A percentile compares a stretch with the other conserved stretches of the same genome.
These are phyloP conservation scores for Anabacerthia variegaticeps DNA, from an alignment of 2,797 vertebrate species.

Conservation along the genomic window DNA sequence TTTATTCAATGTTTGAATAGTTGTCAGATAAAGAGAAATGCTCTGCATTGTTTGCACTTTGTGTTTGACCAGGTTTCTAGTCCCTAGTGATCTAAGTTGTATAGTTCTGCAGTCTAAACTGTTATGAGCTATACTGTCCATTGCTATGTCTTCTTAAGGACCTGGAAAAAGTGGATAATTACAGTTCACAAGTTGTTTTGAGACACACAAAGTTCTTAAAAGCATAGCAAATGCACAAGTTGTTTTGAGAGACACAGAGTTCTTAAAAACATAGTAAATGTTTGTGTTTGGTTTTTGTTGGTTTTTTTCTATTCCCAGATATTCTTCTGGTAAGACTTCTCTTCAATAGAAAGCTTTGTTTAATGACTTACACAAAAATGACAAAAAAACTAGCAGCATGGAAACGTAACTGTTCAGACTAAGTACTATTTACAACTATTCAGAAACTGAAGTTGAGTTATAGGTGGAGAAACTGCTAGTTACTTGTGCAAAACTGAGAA, in stretches of 20 bases:
- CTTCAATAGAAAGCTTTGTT: not conserved
- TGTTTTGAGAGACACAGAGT: not conserved
- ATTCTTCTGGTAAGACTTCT: not conserved
- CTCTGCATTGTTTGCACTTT: not conserved
- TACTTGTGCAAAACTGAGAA: accelerated
- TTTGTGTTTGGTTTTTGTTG: not conserved
- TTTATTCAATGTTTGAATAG: not conserved
- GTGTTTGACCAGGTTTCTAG: not conserved
- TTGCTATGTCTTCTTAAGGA: not conserved
- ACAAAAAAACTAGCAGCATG: not conserved
- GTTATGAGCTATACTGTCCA: not conserved
- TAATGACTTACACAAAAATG: not conserved
- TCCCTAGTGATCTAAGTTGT: not conserved
- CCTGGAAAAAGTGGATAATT: not conserved
- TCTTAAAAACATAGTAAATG: not conserved
- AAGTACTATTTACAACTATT: not conserved
- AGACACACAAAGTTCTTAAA: not conserved
- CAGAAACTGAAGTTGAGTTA: not conserved
- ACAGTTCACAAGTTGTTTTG: not conserved
- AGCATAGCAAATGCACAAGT: not conserved
- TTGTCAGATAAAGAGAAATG: not conserved
- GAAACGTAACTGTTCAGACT: not conserved
- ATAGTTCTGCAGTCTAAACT: not conserved
- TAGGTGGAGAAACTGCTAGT: not conserved
- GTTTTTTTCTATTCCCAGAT: not conserved